phyloP scores from a whole-genome alignment of 2,888 invertebrate genomes.

The Tipula vernalis region DNA sequence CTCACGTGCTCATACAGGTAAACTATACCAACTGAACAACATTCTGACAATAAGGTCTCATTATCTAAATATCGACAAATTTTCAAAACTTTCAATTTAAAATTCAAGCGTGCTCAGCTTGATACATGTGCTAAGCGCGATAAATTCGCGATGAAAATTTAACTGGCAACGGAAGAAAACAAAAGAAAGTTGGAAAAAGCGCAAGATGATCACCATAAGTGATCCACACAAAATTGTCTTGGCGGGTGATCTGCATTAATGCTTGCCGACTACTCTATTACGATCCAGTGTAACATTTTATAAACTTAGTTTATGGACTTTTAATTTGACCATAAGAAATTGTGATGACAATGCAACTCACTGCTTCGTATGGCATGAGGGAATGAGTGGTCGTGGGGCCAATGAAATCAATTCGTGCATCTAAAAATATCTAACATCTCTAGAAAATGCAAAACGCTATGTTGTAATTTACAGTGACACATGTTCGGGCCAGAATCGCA shows the following conservation, averaged over 20 bases:
- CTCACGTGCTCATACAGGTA: too few relatives aligned
- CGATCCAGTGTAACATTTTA: neutral
- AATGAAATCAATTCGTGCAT: neutral
- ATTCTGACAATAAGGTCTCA: too few relatives aligned
- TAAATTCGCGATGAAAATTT: neutral
- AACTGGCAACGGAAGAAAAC: neutral
- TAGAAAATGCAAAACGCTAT: too few relatives aligned
- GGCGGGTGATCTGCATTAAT: neutral
- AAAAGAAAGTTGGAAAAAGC: neutral
- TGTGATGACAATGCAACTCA: neutral
- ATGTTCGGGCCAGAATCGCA: too few relatives aligned
- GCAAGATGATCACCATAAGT: neutral
- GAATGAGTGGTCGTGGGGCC: too few relatives aligned
- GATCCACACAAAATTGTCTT: neutral
- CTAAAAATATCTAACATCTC: too few relatives aligned
- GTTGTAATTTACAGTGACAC: too few relatives aligned
- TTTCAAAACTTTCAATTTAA: neutral
- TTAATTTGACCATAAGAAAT: neutral
- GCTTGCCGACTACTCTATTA: neutral
- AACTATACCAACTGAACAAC: too few relatives aligned
- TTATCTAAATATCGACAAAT: too few relatives aligned
- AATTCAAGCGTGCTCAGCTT: neutral
- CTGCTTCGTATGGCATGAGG: neutral
- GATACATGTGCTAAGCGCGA: neutral
- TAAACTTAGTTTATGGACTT: neutral